A percentile compares a stretch with the other conserved stretches of the same genome.
These are phyloP conservation scores for Ashinkailepas kermadecensis DNA, from an alignment of 2,888 invertebrate genomes.

Conservation along the genomic window DNA sequence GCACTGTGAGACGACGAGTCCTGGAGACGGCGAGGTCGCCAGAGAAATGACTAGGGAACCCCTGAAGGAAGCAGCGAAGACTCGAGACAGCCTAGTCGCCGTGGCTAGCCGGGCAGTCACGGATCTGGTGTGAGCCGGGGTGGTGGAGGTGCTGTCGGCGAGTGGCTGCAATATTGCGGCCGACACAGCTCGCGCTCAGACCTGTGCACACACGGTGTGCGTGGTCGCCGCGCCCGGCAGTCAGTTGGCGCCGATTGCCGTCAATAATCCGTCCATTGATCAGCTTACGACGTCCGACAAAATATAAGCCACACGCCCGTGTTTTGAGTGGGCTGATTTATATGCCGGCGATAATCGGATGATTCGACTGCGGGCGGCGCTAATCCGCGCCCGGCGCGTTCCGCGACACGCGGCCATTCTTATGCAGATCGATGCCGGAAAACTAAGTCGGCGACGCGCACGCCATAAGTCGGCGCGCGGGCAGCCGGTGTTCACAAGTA, in stretches of 20 bases:
- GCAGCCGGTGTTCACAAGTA: not conserved
- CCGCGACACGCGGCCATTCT: not conserved
- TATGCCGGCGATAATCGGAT: slow-evolving; percentile 15
- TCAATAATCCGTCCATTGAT: slow-evolving; percentile 5
- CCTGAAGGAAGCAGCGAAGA: no score
- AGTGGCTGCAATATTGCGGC: no score
- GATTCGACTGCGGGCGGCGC: not conserved
- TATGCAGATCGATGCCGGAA: not conserved
- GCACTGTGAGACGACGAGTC: no score
- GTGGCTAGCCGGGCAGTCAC: no score
- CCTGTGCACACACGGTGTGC: no score
- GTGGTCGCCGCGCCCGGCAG: not conserved
- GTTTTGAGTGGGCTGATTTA: slow-evolving; percentile 20
- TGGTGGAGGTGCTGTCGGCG: no score
- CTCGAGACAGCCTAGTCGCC: no score
- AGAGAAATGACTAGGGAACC: no score
- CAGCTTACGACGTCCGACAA: slow-evolving; percentile 1
- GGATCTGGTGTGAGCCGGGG: no score
- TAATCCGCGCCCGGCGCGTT: not conserved
- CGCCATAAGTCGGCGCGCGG: not conserved
- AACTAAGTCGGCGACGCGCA: not conserved
- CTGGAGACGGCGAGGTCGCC: no score
- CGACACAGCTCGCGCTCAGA: no score
- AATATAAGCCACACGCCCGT: slow-evolving; percentile 17
- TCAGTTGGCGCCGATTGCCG: not conserved